Percentiles rank a stretch among this genome's conserved stretches.
phyloP scores from a whole-genome alignment of 2,797 vertebrate species.

The Falco columbarius region DNA sequence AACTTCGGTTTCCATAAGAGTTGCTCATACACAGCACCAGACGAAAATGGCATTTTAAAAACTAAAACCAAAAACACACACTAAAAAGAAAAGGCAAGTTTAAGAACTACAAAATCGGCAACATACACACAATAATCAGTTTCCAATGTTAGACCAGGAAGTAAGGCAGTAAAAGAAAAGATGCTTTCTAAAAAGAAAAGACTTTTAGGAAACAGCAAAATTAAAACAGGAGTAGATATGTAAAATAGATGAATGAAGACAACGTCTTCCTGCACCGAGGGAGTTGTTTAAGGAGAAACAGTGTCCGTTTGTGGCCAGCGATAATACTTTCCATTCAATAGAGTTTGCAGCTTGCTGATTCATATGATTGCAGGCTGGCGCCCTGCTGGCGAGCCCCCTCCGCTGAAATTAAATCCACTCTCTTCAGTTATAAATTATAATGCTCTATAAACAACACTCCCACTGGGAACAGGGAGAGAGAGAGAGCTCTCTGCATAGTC shows the following conservation, averaged over 20 bases:
- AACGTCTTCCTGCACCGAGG: constrained; percentile 86
- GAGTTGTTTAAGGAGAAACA: constrained; percentile 97
- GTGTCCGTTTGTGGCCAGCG: constrained; percentile 96
- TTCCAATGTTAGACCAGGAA: constrained; percentile 72
- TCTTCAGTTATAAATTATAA: constrained; percentile 99
- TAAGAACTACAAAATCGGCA: constrained; percentile 66
- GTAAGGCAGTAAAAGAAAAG: constrained; percentile 70
- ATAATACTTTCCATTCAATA: constrained; percentile 98
- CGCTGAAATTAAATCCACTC: constrained; percentile 99
- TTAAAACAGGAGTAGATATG: constrained; percentile 88
- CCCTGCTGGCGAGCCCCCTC: constrained; percentile 95
- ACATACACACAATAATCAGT: constrained; percentile 68
- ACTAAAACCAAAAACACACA: background rate
- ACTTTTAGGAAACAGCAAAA: constrained; percentile 83
- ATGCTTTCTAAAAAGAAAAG: constrained; percentile 66
- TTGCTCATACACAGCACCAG: constrained; percentile 51
- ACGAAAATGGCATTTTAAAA: constrained; percentile 48
- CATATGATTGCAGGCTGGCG: constrained; percentile 98
- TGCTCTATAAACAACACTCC: constrained; percentile 99
- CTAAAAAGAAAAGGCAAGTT: background rate
- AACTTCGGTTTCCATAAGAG: constrained; percentile 67
- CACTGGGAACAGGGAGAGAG: constrained; percentile 83
- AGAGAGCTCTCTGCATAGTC: constrained; percentile 70
- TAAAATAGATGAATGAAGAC: constrained; percentile 92
- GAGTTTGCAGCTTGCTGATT: constrained; percentile 95